Evolutionary conservation across 2,888 invertebrate genomes (phyloP).

Genomic region (Callyntrura sp.): DNA sequence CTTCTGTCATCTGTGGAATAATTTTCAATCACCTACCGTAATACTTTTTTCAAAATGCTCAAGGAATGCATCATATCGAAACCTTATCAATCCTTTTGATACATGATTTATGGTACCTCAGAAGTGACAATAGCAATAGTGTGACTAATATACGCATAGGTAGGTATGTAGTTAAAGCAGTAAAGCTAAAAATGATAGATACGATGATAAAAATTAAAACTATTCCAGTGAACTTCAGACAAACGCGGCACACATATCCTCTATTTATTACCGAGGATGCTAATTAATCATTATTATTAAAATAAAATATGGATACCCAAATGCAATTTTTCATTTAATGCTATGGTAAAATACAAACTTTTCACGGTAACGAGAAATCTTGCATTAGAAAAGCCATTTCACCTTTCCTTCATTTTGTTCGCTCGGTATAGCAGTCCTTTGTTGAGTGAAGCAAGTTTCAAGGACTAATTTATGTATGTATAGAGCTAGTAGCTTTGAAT

Average conservation of each 20-base stretch:
- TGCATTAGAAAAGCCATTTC: background rate
- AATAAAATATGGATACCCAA: background rate
- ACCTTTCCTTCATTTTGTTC: background rate
- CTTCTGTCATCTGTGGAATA: background rate
- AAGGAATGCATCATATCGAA: slow-evolving; percentile 15
- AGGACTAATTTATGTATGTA: slow-evolving; percentile 23
- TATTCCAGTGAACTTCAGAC: background rate
- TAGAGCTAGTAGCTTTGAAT: slow-evolving; percentile 19
- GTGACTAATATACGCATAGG: slow-evolving; percentile 13
- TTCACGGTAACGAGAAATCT: slow-evolving; percentile 1
- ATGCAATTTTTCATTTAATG: background rate
- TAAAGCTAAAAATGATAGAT: slow-evolving; percentile 5
- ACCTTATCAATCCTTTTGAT: slow-evolving; percentile 8
- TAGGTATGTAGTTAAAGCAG: background rate
- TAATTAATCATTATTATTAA: background rate
- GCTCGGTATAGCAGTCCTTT: background rate
- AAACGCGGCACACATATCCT: background rate
- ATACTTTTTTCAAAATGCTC: slow-evolving; percentile 47
- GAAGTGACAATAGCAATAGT: background rate
- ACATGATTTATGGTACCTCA: background rate
- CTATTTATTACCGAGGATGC: background rate
- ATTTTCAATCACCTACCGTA: background rate
- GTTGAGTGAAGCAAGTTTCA: slow-evolving; percentile 54
- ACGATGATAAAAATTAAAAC: background rate
- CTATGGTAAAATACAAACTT: background rate